phyloP scores from a whole-genome alignment of 2,888 invertebrate genomes.

The Encarsia formosa region DNA sequence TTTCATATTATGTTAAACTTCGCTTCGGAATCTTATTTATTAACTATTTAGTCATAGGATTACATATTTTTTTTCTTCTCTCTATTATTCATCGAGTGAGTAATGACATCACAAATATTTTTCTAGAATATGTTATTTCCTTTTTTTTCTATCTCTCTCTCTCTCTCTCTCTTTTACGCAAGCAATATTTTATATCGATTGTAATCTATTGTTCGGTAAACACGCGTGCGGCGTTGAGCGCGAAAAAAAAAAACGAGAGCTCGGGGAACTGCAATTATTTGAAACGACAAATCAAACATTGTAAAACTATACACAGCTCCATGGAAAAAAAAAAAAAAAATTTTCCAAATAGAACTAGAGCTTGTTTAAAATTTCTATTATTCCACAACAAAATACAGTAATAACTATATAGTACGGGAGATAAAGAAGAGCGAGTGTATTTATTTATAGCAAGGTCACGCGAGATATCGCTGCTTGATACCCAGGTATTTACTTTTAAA shows the following conservation, averaged over 20 bases:
- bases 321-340: constrained; percentile 18
- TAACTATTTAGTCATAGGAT: constrained; percentile 6
- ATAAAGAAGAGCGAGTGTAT: constrained; percentile 26
- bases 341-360: constrained; percentile 17
- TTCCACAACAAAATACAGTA: no score
- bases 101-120: constrained; percentile 18
- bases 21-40: constrained; percentile 14
- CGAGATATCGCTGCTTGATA: constrained; percentile 24
- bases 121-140: constrained; percentile 4
- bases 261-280: constrained; percentile 11
- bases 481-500: constrained; percentile 26
- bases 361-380: constrained; percentile 15
- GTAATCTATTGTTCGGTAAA: constrained; percentile 19
- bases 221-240: neutral
- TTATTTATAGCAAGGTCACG: constrained; percentile 28
- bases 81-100: no score
- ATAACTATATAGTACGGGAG: no score
- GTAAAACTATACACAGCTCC: constrained; percentile 7
- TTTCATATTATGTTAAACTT: constrained; percentile 6
- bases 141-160: no score
- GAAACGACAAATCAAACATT: constrained; percentile 23
- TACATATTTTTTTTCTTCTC: neutral
- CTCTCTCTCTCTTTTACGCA: no score
- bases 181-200: constrained; percentile 7
- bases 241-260: constrained; percentile 2